Evolutionary conservation across 1,140 invertebrate genomes (phyloP).

Genomic region (Ips typographus): DNA sequence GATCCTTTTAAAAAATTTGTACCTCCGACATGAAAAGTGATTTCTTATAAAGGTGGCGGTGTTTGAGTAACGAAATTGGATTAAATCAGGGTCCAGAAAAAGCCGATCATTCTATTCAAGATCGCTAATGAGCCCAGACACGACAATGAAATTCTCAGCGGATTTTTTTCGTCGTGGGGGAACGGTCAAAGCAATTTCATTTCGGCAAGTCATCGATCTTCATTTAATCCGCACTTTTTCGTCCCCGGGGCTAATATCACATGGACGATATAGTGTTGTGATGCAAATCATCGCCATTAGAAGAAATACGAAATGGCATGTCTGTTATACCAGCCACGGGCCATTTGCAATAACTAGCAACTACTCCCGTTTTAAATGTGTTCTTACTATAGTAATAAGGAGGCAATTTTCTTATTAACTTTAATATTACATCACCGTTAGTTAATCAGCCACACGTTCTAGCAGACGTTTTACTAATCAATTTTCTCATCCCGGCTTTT

Average conservation of each 20-base stretch:
- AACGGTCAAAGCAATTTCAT: not conserved
- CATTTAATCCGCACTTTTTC: not conserved
- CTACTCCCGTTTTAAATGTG: no score
- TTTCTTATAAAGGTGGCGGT: not conserved
- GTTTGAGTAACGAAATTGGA: slow-evolving; percentile 3
- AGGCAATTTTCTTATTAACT: no score
- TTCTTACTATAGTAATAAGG: no score
- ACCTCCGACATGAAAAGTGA: not conserved
- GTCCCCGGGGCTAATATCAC: no score
- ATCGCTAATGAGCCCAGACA: not conserved
- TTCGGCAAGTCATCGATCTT: slow-evolving; percentile 1
- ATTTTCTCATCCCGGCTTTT: no score
- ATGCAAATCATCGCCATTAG: no score
- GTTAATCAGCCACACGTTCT: not conserved
- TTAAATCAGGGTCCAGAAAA: not conserved
- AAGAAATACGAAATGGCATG: no score
- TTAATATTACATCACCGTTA: slow-evolving; percentile 5
- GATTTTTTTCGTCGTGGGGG: not conserved
- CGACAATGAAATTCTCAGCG: not conserved
- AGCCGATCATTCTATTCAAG: not conserved
- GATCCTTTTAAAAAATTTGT: no score
- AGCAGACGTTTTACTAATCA: no score
- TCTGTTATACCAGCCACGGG: no score
- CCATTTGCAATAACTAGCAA: no score
- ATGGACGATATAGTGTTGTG: no score